A percentile compares a stretch with the other conserved stretches of the same genome.
These are phyloP conservation scores for Listrodromus nycthemerus DNA, from an alignment of 2,888 invertebrate genomes.

Conservation along the genomic window DNA sequence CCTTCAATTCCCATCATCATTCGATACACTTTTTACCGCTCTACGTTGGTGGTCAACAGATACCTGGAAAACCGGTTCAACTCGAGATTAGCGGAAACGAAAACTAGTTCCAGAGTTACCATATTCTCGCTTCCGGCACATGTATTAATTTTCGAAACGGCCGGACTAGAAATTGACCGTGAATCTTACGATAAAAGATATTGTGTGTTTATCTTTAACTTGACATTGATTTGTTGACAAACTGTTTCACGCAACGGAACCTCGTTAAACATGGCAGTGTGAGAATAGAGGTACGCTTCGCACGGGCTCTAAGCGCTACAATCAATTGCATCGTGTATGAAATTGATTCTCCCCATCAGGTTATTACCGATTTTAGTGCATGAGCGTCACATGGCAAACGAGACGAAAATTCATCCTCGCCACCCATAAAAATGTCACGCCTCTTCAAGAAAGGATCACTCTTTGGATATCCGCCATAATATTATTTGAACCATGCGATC, in stretches of 20 bases:
- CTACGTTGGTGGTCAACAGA: too few species aligned
- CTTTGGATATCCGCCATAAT: background rate
- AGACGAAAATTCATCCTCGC: background rate
- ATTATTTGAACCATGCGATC: too few species aligned
- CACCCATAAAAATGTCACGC: background rate
- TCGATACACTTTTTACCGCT: too few species aligned
- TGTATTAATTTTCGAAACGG: constrained; percentile 69
- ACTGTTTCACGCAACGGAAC: too few species aligned
- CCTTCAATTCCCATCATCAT: too few species aligned
- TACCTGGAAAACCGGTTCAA: constrained; percentile 36
- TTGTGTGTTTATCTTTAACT: too few species aligned
- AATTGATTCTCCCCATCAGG: constrained; percentile 69
- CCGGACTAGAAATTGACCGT: too few species aligned
- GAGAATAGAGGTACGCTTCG: too few species aligned
- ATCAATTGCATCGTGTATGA: constrained; percentile 72
- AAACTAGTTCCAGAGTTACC: constrained; percentile 5
- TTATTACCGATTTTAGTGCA: constrained; percentile 24
- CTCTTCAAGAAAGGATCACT: background rate
- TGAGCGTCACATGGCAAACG: background rate
- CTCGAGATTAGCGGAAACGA: constrained; percentile 8
- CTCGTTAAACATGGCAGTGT: too few species aligned
- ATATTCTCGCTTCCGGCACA: constrained; percentile 53
- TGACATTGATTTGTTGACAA: too few species aligned
- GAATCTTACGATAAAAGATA: too few species aligned
- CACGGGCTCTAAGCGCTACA: too few species aligned